These are phyloP conservation scores for Conus canariensis DNA, from an alignment of 2,888 invertebrate genomes.

Conservation along the genomic window DNA sequence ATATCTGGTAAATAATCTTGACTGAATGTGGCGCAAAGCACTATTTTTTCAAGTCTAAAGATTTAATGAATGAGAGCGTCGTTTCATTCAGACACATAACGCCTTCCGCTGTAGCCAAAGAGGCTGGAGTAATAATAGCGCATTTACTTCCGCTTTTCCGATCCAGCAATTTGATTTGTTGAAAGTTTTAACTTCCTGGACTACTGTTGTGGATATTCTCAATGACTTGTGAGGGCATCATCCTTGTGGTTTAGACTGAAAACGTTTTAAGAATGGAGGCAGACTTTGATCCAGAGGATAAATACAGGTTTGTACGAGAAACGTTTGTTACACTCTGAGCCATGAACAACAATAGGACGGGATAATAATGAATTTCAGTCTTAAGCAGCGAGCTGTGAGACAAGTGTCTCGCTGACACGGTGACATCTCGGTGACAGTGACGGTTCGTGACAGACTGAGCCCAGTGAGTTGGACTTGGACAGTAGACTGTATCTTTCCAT, in stretches of 20 bases:
- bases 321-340: neutral
- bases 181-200: conserved; percentile 32
- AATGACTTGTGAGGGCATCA: conserved; percentile 17
- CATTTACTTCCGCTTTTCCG: neutral
- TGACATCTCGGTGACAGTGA: neutral
- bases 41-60: too few relatives aligned
- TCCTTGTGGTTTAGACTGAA: neutral
- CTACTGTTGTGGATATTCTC: conserved; percentile 1
- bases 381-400: neutral
- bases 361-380: neutral
- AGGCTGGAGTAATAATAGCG: too few relatives aligned
- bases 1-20: too few relatives aligned
- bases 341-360: neutral
- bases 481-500: too few relatives aligned
- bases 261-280: conserved; percentile 43
- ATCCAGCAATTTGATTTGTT: neutral
- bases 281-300: conserved; percentile 51
- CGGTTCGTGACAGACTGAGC: too few relatives aligned
- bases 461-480: too few relatives aligned
- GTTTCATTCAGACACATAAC: too few relatives aligned
- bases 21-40: too few relatives aligned
- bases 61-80: too few relatives aligned
- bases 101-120: too few relatives aligned
- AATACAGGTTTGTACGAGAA: conserved; percentile 48
- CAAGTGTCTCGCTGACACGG: neutral